Base-by-base conservation (phyloP, 1,140 invertebrate species). In the Pseudobourletiella spinata region DNA sequence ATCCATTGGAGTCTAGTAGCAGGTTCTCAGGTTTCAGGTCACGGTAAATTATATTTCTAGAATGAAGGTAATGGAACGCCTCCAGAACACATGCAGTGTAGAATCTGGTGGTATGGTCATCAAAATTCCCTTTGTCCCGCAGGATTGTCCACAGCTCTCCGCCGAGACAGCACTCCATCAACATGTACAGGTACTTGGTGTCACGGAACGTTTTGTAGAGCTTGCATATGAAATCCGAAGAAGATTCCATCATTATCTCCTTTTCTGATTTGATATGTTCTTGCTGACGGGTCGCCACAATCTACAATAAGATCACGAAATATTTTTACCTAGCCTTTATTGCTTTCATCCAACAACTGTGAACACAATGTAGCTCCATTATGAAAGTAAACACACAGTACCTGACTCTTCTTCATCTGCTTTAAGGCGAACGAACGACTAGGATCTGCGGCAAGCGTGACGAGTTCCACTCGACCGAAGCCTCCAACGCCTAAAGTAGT, bases 61-160 rank as follows among this genome's bases (percentile, higher is more conserved):
- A 79, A 71, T 98, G 94, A 14, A 97, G 79, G 76, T 94, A 95
- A 64, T 89, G 84, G 57, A 96, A 86, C 0, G 92, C 94, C 75
- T 95, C 91, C 0, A 96, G 80, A 0, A 96, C 91, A 75, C 93
- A 96, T 0, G 85, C 91, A 15, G 87, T 83, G 77, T 93, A 91
- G 73, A 98, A 98, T 63, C 79, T 81, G 0, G 91, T 84, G 0
- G 87, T 87, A 35, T 80, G 78, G 67, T 96, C 92, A 68, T 92
- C 86, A 74, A 96, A 96, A 71, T 82, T 84, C 29, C 87, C 81
- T 32, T 80, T 78, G 70, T 84, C 84, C 59, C 87, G 83, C 30
- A 99, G 80, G 18, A 96, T 86, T 14, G 92, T 97, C 94, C 95
- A 99, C 14, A 99, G 83, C 76, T 99, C 96, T 14, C 96, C 96